Evolutionary conservation across 1,140 invertebrate species (phyloP).

Genomic region (Drosophila ercepeae): DNA sequence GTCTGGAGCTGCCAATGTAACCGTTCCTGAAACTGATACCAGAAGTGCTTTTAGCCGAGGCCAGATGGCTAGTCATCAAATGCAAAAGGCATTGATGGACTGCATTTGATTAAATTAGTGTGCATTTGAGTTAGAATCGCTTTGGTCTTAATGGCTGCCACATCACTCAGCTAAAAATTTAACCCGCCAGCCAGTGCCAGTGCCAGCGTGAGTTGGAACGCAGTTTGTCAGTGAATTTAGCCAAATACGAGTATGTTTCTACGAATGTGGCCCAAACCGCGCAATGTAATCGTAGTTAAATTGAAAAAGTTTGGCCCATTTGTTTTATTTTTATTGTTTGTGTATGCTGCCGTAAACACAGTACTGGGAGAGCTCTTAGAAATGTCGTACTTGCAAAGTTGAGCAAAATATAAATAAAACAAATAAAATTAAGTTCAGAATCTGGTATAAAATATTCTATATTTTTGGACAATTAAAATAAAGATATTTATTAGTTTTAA

Average conservation of each 20-base stretch:
- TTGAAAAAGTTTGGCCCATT: constrained; percentile 72
- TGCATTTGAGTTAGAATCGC: constrained; percentile 48
- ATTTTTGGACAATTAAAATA: not conserved
- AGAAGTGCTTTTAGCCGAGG: constrained; percentile 41
- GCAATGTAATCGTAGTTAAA: constrained; percentile 71
- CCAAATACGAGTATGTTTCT: constrained; percentile 25
- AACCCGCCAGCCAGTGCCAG: constrained; percentile 16
- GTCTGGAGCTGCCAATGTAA: not conserved
- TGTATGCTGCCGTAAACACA: constrained; percentile 8
- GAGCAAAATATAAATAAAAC: not conserved
- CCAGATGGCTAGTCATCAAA: constrained; percentile 9
- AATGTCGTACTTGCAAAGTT: too few species aligned
- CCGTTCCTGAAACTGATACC: constrained; percentile 8
- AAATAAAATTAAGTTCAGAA: not conserved
- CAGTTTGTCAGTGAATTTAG: constrained; percentile 44
- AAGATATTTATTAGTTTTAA: not conserved
- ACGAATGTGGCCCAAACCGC: constrained; percentile 15
- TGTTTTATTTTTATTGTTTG: constrained; percentile 57
- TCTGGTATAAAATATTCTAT: not conserved
- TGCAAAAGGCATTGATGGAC: constrained; percentile 56
- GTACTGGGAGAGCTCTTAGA: not conserved
- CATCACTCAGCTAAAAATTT: constrained; percentile 29
- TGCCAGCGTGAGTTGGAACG: not conserved
- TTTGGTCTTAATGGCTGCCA: constrained; percentile 31
- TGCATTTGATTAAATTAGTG: constrained; percentile 72